These are phyloP conservation scores for Eumacrocentrus americanus DNA, from an alignment of 2,888 invertebrate species.

Conservation along the genomic window DNA sequence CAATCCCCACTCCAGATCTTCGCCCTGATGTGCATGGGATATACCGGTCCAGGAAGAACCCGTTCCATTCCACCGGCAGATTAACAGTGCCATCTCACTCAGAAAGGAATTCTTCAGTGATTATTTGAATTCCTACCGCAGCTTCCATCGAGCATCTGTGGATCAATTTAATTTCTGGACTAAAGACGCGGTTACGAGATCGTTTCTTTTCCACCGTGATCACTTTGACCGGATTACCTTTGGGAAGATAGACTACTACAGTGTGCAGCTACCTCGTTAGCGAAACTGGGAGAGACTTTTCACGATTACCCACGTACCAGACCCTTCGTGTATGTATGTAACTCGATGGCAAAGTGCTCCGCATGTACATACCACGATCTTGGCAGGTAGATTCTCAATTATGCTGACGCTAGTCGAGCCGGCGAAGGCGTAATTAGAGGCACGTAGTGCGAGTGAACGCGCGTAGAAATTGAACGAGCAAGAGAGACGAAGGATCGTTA, in stretches of 20 bases:
- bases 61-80: slow-evolving; percentile 14
- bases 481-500: slow-evolving; percentile 4
- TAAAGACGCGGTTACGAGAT: too few relatives aligned
- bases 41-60: slow-evolving; percentile 13
- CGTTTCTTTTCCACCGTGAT: too few relatives aligned
- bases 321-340: slow-evolving; percentile 3
- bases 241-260: neutral
- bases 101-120: slow-evolving; percentile 5
- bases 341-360: slow-evolving; percentile 3
- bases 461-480: slow-evolving; percentile 13
- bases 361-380: slow-evolving; percentile 10
- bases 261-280: neutral
- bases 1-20: too few relatives aligned
- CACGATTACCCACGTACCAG: neutral
- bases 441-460: slow-evolving; percentile 26
- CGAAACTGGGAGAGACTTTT: neutral
- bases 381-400: slow-evolving; percentile 25
- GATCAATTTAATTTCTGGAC: too few relatives aligned
- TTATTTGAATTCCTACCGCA: neutral
- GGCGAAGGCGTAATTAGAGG: slow-evolving; percentile 31
- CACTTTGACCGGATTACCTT: neutral
- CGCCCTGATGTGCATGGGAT: neutral
- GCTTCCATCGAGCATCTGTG: too few relatives aligned
- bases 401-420: slow-evolving; percentile 22
- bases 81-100: slow-evolving; percentile 1